A percentile compares a stretch with the other conserved stretches of the same genome.
These are phyloP conservation scores for Portevinia maculata DNA, from an alignment of 2,888 invertebrate genomes.

Conservation along the genomic window DNA sequence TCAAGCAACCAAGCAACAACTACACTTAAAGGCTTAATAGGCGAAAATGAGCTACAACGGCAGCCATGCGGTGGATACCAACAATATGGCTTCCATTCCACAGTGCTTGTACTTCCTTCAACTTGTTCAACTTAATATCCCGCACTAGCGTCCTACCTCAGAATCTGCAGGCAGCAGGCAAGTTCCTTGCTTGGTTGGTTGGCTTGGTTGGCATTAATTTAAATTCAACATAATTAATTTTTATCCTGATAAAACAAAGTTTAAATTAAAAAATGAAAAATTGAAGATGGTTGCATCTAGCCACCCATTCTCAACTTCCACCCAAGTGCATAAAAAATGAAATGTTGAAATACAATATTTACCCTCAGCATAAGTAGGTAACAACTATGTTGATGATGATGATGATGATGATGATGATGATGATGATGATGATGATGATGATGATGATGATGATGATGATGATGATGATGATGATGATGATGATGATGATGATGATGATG, in stretches of 20 bases:
- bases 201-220: constrained; percentile 70
- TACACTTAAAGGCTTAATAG: constrained; percentile 70
- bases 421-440: no score
- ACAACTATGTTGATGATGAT: constrained; percentile 54
- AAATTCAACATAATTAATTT: constrained; percentile 74
- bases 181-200: constrained; percentile 53
- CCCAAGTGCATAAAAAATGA: constrained; percentile 62
- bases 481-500: no score
- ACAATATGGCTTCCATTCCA: constrained; percentile 73
- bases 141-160: constrained; percentile 51
- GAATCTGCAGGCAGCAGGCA: constrained; percentile 57
- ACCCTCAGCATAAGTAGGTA: constrained; percentile 68
- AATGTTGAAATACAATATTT: constrained; percentile 70
- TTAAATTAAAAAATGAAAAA: constrained; percentile 74
- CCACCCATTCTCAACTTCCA: background rate
- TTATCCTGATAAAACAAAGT: constrained; percentile 72
- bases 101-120: constrained; percentile 57
- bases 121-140: constrained; percentile 52
- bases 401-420: constrained; percentile 14
- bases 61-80: constrained; percentile 72
- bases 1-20: constrained; percentile 58
- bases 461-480: no score
- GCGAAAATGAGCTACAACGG: constrained; percentile 73
- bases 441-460: no score
- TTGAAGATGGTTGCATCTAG: constrained; percentile 53